Percentiles rank a stretch among this genome's conserved stretches.
Conservation (phyloP, 1,140 invertebrate genomes). For the Ptiloglossa arizonensis region DNA sequence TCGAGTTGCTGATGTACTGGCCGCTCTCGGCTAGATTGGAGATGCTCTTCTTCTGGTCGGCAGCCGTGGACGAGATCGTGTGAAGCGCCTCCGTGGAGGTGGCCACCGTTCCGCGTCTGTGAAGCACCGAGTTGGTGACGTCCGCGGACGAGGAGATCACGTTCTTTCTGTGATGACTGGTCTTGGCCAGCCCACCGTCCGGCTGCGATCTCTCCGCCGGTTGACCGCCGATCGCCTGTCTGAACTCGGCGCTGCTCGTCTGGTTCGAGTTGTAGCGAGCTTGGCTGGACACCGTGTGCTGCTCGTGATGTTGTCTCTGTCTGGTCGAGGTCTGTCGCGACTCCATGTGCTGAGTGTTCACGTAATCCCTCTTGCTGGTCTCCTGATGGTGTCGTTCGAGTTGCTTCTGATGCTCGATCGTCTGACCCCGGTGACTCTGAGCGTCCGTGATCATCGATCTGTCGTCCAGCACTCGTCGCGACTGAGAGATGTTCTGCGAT, state of each 20-base stretch:
- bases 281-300: conserved; percentile 67
- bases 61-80: conserved; percentile 88
- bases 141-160: conserved; percentile 88
- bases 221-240: conserved; percentile 56
- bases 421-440: conserved; percentile 46
- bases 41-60: conserved; percentile 90
- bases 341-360: conserved; percentile 71
- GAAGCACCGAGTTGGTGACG: conserved; percentile 88
- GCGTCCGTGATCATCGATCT: conserved; percentile 35
- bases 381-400: conserved; percentile 58
- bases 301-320: conserved; percentile 57
- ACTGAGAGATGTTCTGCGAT: conserved; percentile 58
- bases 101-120: conserved; percentile 85
- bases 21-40: conserved; percentile 88
- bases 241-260: conserved; percentile 66
- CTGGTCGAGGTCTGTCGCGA: conserved; percentile 52
- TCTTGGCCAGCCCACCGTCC: conserved; percentile 58
- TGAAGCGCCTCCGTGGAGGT: conserved; percentile 85
- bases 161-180: conserved; percentile 86
- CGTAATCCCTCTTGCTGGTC: conserved; percentile 69
- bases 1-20: conserved; percentile 85
- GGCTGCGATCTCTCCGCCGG: conserved; percentile 45
- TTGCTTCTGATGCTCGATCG: conserved; percentile 35
- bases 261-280: conserved; percentile 61
- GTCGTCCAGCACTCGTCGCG: conserved; percentile 51